phyloP scores from a whole-genome alignment of 2,888 invertebrate species.

The Rotaria magnacalcarata region DNA sequence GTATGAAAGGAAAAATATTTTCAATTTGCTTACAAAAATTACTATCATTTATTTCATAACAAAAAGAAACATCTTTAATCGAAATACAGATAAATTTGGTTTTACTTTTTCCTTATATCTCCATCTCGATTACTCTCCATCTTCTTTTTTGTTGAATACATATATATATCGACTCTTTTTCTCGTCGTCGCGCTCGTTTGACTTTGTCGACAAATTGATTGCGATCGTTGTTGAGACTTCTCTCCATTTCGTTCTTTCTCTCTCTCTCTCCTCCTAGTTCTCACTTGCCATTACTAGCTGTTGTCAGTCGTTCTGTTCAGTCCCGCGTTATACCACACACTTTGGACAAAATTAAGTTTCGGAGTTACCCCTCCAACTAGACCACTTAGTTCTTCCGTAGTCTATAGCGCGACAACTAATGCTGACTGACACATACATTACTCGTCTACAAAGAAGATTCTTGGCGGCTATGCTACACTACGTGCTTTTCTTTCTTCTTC shows the following conservation, averaged over 20 bases:
- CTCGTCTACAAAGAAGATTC: neutral
- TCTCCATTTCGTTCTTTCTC: neutral
- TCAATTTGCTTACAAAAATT: too few relatives aligned
- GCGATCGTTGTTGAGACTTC: neutral
- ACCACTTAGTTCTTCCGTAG: neutral
- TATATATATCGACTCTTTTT: neutral
- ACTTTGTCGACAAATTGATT: conserved; percentile 26
- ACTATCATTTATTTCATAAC: neutral
- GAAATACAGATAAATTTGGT: neutral
- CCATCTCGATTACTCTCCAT: neutral
- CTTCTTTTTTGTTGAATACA: neutral
- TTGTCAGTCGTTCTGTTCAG: neutral
- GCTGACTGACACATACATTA: conserved; percentile 6
- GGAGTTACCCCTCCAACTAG: neutral
- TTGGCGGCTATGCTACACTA: neutral
- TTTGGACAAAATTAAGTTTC: conserved; percentile 6
- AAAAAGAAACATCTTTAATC: neutral
- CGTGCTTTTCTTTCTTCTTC: neutral
- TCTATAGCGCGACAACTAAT: conserved; percentile 7
- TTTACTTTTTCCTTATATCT: neutral
- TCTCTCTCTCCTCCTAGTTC: neutral
- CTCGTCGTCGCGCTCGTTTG: conserved; percentile 7
- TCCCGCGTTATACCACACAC: neutral
- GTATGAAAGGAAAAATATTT: too few relatives aligned
- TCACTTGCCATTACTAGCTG: neutral